Evolutionary conservation across 2,113 vertebrate species (phyloP).

Genomic region (Melanerpes formicivorus): DNA sequence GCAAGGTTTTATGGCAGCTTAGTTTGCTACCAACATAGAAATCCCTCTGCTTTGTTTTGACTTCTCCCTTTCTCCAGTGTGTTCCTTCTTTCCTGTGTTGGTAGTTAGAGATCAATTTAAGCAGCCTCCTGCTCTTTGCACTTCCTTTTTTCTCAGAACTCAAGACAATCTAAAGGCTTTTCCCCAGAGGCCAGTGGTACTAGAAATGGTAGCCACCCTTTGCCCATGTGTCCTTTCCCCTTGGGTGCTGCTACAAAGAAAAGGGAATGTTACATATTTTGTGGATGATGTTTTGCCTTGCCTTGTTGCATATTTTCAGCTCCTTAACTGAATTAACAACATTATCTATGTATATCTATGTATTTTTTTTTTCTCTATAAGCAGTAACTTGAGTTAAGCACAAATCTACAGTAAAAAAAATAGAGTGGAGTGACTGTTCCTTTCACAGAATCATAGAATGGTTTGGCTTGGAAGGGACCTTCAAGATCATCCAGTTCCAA

Average conservation of each 20-base stretch:
- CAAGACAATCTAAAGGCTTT: neutral
- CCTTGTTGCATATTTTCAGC: neutral
- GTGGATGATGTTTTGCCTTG: neutral
- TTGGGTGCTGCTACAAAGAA: neutral
- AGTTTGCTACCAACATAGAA: neutral
- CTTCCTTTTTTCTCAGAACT: neutral
- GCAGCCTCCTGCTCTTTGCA: neutral
- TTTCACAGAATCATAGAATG: neutral
- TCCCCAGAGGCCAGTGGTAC: neutral
- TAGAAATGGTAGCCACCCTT: neutral
- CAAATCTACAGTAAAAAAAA: constrained; percentile 3
- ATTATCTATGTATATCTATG: neutral
- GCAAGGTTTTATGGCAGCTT: neutral
- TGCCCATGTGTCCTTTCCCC: neutral
- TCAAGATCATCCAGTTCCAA: too few relatives aligned
- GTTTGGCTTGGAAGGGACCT: too few relatives aligned
- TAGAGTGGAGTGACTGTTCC: neutral
- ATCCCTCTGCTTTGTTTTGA: neutral
- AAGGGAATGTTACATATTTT: neutral
- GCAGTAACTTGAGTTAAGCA: neutral
- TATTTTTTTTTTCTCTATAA: neutral
- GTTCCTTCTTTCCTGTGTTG: neutral
- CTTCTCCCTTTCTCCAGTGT: neutral
- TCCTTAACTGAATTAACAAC: neutral
- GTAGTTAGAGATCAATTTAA: neutral